These are phyloP conservation scores for Cotesia vestalis DNA, from an alignment of 1,140 invertebrate species.

Conservation along the genomic window DNA sequence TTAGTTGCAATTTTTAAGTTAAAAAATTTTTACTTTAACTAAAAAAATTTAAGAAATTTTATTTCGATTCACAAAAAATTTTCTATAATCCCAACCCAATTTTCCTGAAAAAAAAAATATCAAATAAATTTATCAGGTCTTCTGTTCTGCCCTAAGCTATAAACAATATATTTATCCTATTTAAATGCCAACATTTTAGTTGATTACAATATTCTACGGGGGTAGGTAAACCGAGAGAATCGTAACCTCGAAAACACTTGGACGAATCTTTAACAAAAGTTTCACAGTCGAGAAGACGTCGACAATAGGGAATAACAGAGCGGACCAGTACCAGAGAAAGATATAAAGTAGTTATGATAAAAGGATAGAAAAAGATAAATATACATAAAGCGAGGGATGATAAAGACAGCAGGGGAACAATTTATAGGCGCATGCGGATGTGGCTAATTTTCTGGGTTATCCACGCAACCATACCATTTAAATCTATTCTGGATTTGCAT, in stretches of 20 bases:
- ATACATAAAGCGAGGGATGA: slow-evolving; percentile 20
- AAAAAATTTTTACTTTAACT: no score
- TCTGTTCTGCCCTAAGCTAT: no score
- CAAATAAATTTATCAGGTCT: no score
- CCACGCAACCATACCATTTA: slow-evolving; percentile 53
- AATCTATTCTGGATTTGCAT: slow-evolving; percentile 49
- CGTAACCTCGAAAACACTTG: slow-evolving; percentile 49
- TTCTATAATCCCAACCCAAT: no score
- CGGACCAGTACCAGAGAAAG: slow-evolving; percentile 1
- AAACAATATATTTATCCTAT: no score
- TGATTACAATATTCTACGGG: background rate
- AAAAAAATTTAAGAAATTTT: no score
- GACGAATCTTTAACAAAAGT: slow-evolving; percentile 56
- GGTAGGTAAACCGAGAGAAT: background rate
- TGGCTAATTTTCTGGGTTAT: slow-evolving; percentile 61
- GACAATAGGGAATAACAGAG: slow-evolving; percentile 49
- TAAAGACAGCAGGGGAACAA: slow-evolving; percentile 47
- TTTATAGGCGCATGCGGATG: slow-evolving; percentile 58
- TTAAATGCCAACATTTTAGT: background rate
- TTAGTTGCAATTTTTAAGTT: no score
- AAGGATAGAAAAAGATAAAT: slow-evolving; percentile 7
- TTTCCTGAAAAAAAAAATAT: no score
- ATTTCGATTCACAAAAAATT: no score
- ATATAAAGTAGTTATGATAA: slow-evolving; percentile 7
- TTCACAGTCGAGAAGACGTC: slow-evolving; percentile 58